A percentile compares a stretch with the other conserved stretches of the same genome.
Conservation (phyloP, 2,888 invertebrate genomes). For the Cerceris ruficornis region DNA sequence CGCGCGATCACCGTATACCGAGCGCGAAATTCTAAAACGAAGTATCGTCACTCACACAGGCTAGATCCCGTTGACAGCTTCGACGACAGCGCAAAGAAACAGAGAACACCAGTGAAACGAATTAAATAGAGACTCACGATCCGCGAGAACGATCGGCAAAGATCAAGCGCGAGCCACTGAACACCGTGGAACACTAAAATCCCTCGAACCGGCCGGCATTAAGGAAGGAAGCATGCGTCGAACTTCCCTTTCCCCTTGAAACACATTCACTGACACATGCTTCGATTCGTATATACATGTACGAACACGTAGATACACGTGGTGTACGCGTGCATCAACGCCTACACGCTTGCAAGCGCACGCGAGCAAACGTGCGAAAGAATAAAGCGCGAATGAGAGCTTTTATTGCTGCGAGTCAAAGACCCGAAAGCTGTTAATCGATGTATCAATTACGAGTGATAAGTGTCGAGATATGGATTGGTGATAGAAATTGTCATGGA, state of each 20-base stretch:
- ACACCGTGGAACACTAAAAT: constrained; percentile 49
- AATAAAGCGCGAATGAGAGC: constrained; percentile 15
- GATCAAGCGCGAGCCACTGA: constrained; percentile 55
- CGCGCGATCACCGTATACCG: too few relatives aligned
- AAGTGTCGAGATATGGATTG: too few relatives aligned
- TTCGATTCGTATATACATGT: too few relatives aligned
- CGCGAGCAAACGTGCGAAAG: constrained; percentile 8
- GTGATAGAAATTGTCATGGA: too few relatives aligned
- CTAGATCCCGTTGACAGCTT: background rate
- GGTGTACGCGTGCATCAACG: background rate
- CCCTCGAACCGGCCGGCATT: constrained; percentile 41
- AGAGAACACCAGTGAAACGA: constrained; percentile 22
- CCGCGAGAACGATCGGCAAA: constrained; percentile 46
- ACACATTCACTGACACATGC: constrained; percentile 16
- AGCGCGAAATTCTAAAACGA: background rate
- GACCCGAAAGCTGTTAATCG: constrained; percentile 25
- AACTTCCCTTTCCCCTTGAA: constrained; percentile 58
- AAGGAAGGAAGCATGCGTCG: constrained; percentile 69
- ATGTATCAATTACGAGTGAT: constrained; percentile 25
- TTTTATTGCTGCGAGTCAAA: constrained; percentile 32
- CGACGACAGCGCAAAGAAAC: background rate
- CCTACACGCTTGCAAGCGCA: background rate
- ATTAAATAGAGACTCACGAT: constrained; percentile 23
- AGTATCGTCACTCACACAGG: background rate
- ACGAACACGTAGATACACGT: constrained; percentile 38